These are phyloP conservation scores for Nixonia krombeini DNA, from an alignment of 1,140 invertebrate genomes.

Conservation along the genomic window DNA sequence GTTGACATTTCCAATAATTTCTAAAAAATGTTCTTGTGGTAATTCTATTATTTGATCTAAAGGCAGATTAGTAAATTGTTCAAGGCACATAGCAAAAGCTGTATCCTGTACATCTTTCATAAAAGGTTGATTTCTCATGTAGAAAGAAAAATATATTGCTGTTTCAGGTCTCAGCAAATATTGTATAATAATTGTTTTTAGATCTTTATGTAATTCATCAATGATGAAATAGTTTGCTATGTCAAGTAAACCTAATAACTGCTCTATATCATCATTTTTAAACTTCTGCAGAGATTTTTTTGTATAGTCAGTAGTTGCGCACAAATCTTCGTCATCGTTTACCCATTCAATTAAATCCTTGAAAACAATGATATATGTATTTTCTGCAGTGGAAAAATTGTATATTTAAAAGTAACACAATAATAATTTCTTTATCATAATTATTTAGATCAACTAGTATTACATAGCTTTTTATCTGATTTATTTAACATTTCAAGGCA, in stretches of 20 bases:
- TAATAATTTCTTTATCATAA: too few relatives aligned
- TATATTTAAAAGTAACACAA: too few relatives aligned
- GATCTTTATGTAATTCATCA: conserved; percentile 23
- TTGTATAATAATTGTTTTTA: conserved; percentile 24
- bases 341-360: conserved; percentile 1
- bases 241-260: conserved; percentile 13
- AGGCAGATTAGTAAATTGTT: conserved; percentile 20
- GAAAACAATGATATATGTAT: not conserved
- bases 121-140: conserved; percentile 29
- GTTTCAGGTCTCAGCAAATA: conserved; percentile 17
- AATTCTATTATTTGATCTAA: conserved; percentile 9
- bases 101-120: conserved; percentile 23
- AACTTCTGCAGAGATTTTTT: conserved; percentile 16
- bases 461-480: too few relatives aligned
- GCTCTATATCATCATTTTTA: conserved; percentile 17
- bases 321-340: not conserved
- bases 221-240: conserved; percentile 33
- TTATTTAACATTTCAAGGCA: too few relatives aligned
- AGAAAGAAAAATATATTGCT: conserved; percentile 15
- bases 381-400: too few relatives aligned
- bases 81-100: conserved; percentile 22
- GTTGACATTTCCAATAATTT: conserved; percentile 22
- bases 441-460: too few relatives aligned
- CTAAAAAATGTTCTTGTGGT: conserved; percentile 19
- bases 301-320: conserved; percentile 19